phyloP scores from a whole-genome alignment of 1,140 invertebrate species.

The Drosophila ambigua region DNA sequence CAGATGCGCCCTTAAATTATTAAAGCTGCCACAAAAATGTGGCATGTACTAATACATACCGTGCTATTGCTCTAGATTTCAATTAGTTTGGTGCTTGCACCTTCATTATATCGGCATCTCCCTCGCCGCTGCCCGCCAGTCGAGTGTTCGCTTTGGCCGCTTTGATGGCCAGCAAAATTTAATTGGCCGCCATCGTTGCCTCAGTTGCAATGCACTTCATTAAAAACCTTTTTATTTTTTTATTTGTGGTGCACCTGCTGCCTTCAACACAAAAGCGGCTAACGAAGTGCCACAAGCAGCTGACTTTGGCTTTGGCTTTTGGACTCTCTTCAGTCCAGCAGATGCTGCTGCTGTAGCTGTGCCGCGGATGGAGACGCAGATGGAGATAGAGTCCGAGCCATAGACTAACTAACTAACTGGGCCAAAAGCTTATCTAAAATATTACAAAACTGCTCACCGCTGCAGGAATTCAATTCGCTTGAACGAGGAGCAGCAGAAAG shows the following conservation, averaged over 20 bases:
- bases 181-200: slow-evolving; percentile 51
- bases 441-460: slow-evolving; percentile 6
- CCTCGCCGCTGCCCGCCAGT: slow-evolving; percentile 21
- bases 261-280: slow-evolving; percentile 38
- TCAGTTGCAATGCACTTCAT: slow-evolving; percentile 49
- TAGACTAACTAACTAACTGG: slow-evolving; percentile 9
- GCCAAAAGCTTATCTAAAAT: slow-evolving; percentile 29
- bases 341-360: not conserved
- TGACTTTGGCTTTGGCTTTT: slow-evolving; percentile 53
- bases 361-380: too few relatives aligned
- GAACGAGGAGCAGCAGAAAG: not conserved
- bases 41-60: not conserved
- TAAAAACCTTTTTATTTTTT: slow-evolving; percentile 27
- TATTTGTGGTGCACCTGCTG: slow-evolving; percentile 5
- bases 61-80: slow-evolving; percentile 10
- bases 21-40: slow-evolving; percentile 47
- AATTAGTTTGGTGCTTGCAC: slow-evolving; percentile 34
- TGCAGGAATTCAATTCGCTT: slow-evolving; percentile 10
- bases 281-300: slow-evolving; percentile 58
- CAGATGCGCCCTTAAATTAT: slow-evolving; percentile 38
- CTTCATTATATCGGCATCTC: slow-evolving; percentile 2
- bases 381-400: not conserved
- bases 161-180: slow-evolving; percentile 53
- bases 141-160: slow-evolving; percentile 24
- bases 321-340: slow-evolving; percentile 19